phyloP scores from a whole-genome alignment of 2,797 vertebrate genomes.

The Sebastes alutus region DNA sequence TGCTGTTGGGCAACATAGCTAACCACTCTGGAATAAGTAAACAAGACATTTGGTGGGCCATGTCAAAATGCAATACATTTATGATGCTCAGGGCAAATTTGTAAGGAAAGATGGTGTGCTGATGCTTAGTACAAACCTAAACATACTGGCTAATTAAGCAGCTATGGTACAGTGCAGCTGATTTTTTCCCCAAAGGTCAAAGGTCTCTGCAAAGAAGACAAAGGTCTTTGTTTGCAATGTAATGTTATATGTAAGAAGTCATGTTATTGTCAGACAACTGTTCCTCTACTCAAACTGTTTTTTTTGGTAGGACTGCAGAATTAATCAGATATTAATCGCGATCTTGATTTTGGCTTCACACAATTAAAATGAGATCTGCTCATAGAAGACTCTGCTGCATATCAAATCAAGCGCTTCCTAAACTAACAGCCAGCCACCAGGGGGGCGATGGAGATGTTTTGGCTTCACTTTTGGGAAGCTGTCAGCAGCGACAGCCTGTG shows the following conservation, averaged over 20 bases:
- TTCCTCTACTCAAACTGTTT: background rate
- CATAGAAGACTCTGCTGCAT: too few relatives aligned
- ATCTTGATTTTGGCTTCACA: too few relatives aligned
- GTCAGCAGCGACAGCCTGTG: too few relatives aligned
- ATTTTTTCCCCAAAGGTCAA: background rate
- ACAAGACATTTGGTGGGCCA: background rate
- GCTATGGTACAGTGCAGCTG: background rate
- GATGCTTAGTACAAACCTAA: background rate
- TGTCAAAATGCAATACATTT: background rate
- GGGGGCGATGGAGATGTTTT: too few relatives aligned
- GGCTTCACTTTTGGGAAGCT: too few relatives aligned
- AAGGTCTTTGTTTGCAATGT: background rate
- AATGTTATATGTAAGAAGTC: background rate
- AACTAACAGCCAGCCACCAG: too few relatives aligned
- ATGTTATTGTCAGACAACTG: background rate
- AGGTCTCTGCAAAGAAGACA: background rate
- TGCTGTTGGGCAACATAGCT: background rate
- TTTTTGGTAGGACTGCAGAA: background rate
- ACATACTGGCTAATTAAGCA: background rate
- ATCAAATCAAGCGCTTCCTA: too few relatives aligned
- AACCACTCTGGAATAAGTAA: background rate
- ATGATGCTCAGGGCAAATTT: background rate
- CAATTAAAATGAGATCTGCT: too few relatives aligned
- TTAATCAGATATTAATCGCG: too few relatives aligned
- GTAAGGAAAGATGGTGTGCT: background rate